Base-by-base conservation (phyloP, 2,113 vertebrate species). In the Tinamus guttatus region DNA sequence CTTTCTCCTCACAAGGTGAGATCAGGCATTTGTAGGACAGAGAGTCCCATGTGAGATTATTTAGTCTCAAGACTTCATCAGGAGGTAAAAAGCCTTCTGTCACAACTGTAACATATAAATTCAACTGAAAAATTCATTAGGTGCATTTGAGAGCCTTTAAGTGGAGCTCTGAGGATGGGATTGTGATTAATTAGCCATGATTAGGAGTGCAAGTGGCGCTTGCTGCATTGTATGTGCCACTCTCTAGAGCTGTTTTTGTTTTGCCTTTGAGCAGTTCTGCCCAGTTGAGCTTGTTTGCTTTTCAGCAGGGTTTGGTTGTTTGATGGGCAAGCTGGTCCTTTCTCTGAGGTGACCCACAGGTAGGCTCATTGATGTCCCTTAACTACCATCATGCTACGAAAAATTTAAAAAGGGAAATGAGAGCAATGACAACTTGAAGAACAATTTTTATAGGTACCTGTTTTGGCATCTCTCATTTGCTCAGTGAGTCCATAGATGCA, bases 161-260 rank as follows among this genome's bases (percentile, higher is more conserved):
- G 27, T 3, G 18, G n/a, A 28, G 19, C 22, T 16, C 4, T 40
- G 47, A 16, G 28, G 5, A 7, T 24, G 59, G 30, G 19, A 28
- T 56, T 69, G 43, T 17, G 11, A 58, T 18, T 56, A 12, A 45
- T 13, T 15, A 63, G 5, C 12, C 10, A 2, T 4, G 14, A 10
- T 21, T 2, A 9, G 0, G 1, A 22, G 59, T 14, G 30, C 30
- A 59, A 0, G 5, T 11, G 15, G 32, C 15, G 12, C 27, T 34
- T 40, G 19, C 49, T 49, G 27, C 28, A 36, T 40, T 45, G 3
- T 10, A 0, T 19, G 4, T 8, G 41, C 36, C 18, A 13, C 28
- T 19, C 58, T 36, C 36, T 43, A 13, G 30, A 24, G 22, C 13
- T 11, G 10, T 2, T 24, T 40, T 47, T 71, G 14, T 74, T 65